Base-by-base conservation (phyloP, 2,113 vertebrate species). In the Entelurus aequoreus region DNA sequence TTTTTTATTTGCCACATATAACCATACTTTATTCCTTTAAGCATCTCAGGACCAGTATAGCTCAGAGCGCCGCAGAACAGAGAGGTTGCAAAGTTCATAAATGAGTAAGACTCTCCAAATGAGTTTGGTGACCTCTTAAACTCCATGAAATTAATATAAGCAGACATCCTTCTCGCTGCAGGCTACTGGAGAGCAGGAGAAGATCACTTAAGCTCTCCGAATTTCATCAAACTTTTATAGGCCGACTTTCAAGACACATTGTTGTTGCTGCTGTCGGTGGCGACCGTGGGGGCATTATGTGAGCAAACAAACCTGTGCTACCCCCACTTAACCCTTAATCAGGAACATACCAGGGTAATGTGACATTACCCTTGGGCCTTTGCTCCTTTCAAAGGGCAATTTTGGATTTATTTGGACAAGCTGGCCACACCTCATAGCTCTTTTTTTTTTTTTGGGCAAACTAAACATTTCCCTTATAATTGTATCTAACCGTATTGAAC, bases 141-240 rank as follows among this genome's bases (percentile, higher is more conserved):
- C 93, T 92, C 88, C 88, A 86, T 94, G 94, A 98, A 97, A 98
- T 96, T 94, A 96, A 96, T 95, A 94, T 92, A 94, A 94, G 93
- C 87, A 93, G 94, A 94, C 95, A 95, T 93, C 89, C 87, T 88
- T 91, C 89, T 86, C 59, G 85, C 84, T 88, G 80, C 79, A 84
- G 88, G 91, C 90, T 87, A 88, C 84, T 78, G 77, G 87, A 88
- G 87, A 90, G 91, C 90, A 83, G 80, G 78, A 75, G 84, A 91
- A 91, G 93, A 93, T 93, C 93, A 92, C 93, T 93, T 93, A 94
- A 92, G 94, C 91, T 89, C 88, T 91, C 89, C 82, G 89, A 93
- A 91, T 94, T 92, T 87, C 89, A 92, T 95, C 88, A 93, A 94
- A 95, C 87, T 94, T 96, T 95, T 91, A 96, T 93, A 92, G 95